Evolutionary conservation across 2,888 invertebrate species (phyloP).

Genomic region (Colletes collaris): DNA sequence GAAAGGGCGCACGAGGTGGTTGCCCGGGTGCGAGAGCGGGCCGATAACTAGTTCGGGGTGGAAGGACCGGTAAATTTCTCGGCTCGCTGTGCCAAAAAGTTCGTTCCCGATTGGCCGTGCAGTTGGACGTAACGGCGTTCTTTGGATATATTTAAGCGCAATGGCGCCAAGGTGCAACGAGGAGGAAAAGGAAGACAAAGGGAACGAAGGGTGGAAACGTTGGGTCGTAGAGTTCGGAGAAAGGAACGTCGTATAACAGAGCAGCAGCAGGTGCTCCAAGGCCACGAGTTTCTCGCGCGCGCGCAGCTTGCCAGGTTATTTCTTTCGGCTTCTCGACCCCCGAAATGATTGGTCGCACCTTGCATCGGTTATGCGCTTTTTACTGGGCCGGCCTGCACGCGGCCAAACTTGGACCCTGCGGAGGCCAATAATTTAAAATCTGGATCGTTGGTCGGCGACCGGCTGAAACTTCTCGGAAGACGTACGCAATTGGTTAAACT

Average conservation of each 20-base stretch:
- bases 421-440: slow-evolving; percentile 65
- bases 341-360: slow-evolving; percentile 70
- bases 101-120: neutral
- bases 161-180: slow-evolving; percentile 11
- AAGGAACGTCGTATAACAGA: slow-evolving; percentile 42
- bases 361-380: slow-evolving; percentile 69
- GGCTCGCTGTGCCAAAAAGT: slow-evolving; percentile 28
- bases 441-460: slow-evolving; percentile 23
- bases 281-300: slow-evolving; percentile 42
- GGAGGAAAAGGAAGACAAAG: slow-evolving; percentile 3
- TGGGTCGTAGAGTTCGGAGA: slow-evolving; percentile 25
- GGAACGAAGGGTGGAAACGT: neutral
- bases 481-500: neutral
- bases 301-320: slow-evolving; percentile 62
- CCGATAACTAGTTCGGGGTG: slow-evolving; percentile 43
- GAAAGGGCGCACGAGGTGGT: neutral
- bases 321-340: slow-evolving; percentile 61
- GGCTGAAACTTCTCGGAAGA: neutral
- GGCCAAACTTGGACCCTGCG: slow-evolving; percentile 31
- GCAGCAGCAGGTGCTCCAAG: slow-evolving; percentile 68
- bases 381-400: slow-evolving; percentile 43
- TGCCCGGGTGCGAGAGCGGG: slow-evolving; percentile 1
- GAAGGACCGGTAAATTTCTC: slow-evolving; percentile 42
- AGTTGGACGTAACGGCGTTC: slow-evolving; percentile 49
- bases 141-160: slow-evolving; percentile 54